A percentile compares a stretch with the other conserved stretches of the same genome.
These are phyloP conservation scores for Mola mola DNA, from an alignment of 2,113 vertebrate genomes.

Conservation along the genomic window DNA sequence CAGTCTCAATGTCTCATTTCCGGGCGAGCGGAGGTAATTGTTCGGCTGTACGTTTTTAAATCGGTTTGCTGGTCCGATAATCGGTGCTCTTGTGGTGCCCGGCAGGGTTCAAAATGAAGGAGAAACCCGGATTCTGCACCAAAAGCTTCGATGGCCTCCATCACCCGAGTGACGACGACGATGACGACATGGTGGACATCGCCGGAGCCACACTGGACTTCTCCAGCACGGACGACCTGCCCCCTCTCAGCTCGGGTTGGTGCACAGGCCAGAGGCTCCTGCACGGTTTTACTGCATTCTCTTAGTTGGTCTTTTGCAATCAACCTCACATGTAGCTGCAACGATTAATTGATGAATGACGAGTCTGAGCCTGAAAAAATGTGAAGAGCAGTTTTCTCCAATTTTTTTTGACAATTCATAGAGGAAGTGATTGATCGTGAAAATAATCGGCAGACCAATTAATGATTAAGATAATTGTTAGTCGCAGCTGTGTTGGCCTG, in stretches of 20 bases:
- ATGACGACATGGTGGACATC: constrained; percentile 93
- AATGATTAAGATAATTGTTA: too few relatives aligned
- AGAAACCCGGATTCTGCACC: constrained; percentile 81
- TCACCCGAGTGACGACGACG: constrained; percentile 89
- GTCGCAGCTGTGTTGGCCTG: too few relatives aligned
- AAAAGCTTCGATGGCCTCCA: constrained; percentile 84
- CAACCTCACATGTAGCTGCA: too few relatives aligned
- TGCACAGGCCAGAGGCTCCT: too few relatives aligned
- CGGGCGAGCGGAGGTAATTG: constrained; percentile 33
- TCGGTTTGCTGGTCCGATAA: neutral
- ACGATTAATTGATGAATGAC: too few relatives aligned
- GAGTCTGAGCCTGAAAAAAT: too few relatives aligned
- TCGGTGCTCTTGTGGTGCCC: neutral
- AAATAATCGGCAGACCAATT: too few relatives aligned
- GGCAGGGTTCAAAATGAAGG: constrained; percentile 75
- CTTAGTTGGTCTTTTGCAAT: too few relatives aligned
- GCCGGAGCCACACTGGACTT: constrained; percentile 88
- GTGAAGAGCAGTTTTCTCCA: too few relatives aligned
- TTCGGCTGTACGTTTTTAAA: neutral
- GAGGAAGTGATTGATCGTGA: too few relatives aligned
- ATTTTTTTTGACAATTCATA: too few relatives aligned
- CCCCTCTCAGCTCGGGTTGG: constrained; percentile 86
- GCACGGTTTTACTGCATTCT: too few relatives aligned
- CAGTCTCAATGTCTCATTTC: constrained; percentile 37
- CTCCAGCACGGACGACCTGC: constrained; percentile 86